Evolutionary conservation across 2,888 invertebrate genomes (phyloP).

Genomic region (Cordylochernes scorpioides): DNA sequence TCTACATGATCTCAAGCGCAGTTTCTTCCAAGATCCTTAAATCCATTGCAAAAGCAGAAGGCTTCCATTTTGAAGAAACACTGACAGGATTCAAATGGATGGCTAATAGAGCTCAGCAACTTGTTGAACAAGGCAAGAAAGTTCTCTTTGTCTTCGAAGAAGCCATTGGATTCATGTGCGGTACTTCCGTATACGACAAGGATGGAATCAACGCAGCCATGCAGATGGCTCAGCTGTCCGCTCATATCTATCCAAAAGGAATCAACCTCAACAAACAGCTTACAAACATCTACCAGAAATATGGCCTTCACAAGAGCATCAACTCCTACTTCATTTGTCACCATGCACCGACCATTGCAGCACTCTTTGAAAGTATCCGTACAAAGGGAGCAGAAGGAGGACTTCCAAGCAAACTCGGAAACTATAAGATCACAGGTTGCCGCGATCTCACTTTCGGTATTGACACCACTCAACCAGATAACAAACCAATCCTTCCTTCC

Average conservation of each 20-base stretch:
- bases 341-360: slow-evolving; percentile 36
- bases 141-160: slow-evolving; percentile 91
- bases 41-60: slow-evolving; percentile 49
- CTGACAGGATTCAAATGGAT: slow-evolving; percentile 99
- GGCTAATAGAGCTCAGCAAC: slow-evolving; percentile 55
- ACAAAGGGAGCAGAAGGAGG: too few relatives aligned
- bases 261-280: slow-evolving; percentile 29
- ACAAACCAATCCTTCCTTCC: slow-evolving; percentile 32
- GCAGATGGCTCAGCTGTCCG: slow-evolving; percentile 43
- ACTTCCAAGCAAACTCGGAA: slow-evolving; percentile 25
- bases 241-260: slow-evolving; percentile 33
- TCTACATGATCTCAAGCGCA: slow-evolving; percentile 67
- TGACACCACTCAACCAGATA: slow-evolving; percentile 40
- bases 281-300: slow-evolving; percentile 46
- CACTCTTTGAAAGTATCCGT: slow-evolving; percentile 66
- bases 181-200: slow-evolving; percentile 64
- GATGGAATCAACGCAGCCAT: slow-evolving; percentile 81
- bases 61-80: slow-evolving; percentile 53
- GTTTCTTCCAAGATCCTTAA: slow-evolving; percentile 83
- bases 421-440: slow-evolving; percentile 32
- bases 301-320: slow-evolving; percentile 61
- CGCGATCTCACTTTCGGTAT: slow-evolving; percentile 70
- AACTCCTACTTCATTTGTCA: slow-evolving; percentile 74
- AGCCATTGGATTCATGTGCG: slow-evolving; percentile 93
- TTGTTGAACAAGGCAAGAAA: slow-evolving; percentile 39